Conservation (phyloP, 2,113 vertebrate genomes). For the Mohoua ochrocephala region DNA sequence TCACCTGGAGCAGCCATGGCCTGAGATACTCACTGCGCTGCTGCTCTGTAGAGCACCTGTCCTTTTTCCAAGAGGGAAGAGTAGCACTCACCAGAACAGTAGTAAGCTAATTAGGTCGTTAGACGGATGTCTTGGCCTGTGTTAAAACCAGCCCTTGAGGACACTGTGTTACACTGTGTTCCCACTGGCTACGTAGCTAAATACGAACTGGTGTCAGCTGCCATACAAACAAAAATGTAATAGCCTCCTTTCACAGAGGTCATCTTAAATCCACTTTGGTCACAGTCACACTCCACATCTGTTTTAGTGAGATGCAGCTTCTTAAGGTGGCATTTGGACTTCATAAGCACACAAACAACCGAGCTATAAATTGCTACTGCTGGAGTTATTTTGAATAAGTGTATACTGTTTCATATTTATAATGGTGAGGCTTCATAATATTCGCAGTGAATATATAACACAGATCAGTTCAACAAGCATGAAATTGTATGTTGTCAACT, state of each 20-base stretch:
- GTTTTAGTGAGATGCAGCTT: constrained; percentile 72
- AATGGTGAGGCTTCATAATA: constrained; percentile 76
- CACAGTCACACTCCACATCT: constrained; percentile 77
- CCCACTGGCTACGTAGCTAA: constrained; percentile 72
- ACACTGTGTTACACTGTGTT: constrained; percentile 77
- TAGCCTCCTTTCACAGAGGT: constrained; percentile 72
- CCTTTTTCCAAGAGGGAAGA: not conserved
- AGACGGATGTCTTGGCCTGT: constrained; percentile 69
- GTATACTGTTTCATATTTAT: constrained; percentile 83
- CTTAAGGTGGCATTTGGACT: constrained; percentile 74
- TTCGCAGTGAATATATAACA: constrained; percentile 79
- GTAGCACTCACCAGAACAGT: constrained; percentile 26
- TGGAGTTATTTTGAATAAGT: constrained; percentile 80
- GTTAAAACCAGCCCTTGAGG: constrained; percentile 76
- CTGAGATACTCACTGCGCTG: constrained; percentile 50
- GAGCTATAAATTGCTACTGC: constrained; percentile 74
- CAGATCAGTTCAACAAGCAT: constrained; percentile 83
- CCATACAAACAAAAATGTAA: constrained; percentile 73
- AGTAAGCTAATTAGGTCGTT: constrained; percentile 70
- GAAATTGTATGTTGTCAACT: constrained; percentile 84
- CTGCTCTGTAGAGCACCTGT: not conserved
- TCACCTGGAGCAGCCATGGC: constrained; percentile 51
- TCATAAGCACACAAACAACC: constrained; percentile 63
- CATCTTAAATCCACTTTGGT: constrained; percentile 76
- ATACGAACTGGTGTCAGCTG: constrained; percentile 82